Evolutionary conservation across 2,888 invertebrate species (phyloP).

Genomic region (Xiphydria camelus): DNA sequence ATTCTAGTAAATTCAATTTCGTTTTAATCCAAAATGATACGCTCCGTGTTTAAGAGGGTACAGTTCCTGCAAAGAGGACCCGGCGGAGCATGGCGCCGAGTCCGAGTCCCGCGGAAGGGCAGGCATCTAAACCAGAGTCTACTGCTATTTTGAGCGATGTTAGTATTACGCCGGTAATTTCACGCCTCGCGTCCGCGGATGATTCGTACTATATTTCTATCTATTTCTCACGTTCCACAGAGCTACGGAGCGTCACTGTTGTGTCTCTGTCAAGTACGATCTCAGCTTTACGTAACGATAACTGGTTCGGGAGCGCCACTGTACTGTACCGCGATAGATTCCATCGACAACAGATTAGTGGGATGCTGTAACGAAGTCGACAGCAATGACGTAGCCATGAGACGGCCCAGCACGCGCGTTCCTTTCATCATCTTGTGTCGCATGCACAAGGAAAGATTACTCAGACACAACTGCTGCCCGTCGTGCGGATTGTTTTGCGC

Average conservation of each 20-base stretch:
- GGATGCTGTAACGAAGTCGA: constrained; percentile 78
- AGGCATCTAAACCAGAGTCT: constrained; percentile 57
- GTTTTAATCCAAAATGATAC: neutral
- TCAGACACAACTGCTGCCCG: constrained; percentile 86
- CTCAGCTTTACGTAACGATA: constrained; percentile 62
- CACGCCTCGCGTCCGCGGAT: no score
- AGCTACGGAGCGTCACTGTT: constrained; percentile 50
- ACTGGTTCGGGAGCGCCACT: constrained; percentile 61
- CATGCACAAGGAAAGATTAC: constrained; percentile 75
- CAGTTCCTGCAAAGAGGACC: constrained; percentile 46
- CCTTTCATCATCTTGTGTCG: constrained; percentile 81
- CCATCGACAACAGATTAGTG: constrained; percentile 72
- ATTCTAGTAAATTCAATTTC: neutral
- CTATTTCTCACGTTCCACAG: no score
- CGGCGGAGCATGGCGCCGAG: constrained; percentile 52
- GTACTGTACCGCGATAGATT: constrained; percentile 77
- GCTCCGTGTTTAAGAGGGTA: constrained; percentile 35
- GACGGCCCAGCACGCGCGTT: constrained; percentile 73
- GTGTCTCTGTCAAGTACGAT: constrained; percentile 61
- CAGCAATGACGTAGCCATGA: constrained; percentile 63
- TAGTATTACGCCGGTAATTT: constrained; percentile 19
- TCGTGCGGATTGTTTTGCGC: constrained; percentile 89
- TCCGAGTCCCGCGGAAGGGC: constrained; percentile 55
- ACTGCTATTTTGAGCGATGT: constrained; percentile 54
- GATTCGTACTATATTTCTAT: no score